A percentile compares a stretch with the other conserved stretches of the same genome.
Conservation (phyloP, 2,113 vertebrate species). For the Podarcis cretensis region DNA sequence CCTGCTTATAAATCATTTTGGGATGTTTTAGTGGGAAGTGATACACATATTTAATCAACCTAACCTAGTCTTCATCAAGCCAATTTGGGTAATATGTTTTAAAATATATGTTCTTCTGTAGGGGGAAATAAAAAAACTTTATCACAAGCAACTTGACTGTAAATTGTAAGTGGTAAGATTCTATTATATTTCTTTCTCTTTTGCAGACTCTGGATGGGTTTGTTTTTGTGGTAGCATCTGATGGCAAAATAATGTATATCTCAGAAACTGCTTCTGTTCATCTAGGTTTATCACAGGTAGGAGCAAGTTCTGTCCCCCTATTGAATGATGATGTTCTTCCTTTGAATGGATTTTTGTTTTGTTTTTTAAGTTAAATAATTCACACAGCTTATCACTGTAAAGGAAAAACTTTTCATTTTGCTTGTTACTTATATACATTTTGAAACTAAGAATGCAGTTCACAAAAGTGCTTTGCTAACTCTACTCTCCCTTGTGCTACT, state of each 20-base stretch:
- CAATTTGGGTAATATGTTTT: background rate
- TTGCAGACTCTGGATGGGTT: conserved; percentile 94
- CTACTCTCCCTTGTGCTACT: background rate
- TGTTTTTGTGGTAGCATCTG: conserved; percentile 93
- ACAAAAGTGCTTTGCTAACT: background rate
- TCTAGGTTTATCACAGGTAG: conserved; percentile 93
- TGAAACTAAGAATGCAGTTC: conserved; percentile 1
- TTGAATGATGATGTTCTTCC: background rate
- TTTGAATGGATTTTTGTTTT: background rate
- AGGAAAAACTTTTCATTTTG: background rate
- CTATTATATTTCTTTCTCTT: conserved; percentile 40
- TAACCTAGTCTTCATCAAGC: background rate
- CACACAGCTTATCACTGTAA: background rate
- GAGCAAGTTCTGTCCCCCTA: conserved; percentile 33
- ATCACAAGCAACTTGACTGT: background rate
- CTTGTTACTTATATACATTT: conserved; percentile 48
- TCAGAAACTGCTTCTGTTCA: conserved; percentile 97
- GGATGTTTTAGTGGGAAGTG: too few relatives aligned
- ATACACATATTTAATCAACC: too few relatives aligned
- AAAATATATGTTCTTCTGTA: conserved; percentile 10
- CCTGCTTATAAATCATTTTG: too few relatives aligned
- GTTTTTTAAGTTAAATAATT: background rate
- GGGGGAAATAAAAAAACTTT: conserved; percentile 1
- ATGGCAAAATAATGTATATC: conserved; percentile 98
- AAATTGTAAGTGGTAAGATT: background rate